Evolutionary conservation across 2,113 vertebrate species (phyloP), one percentile per base, ranked within the genome.

Genomic region (Apaloderma vittatum): DNA sequence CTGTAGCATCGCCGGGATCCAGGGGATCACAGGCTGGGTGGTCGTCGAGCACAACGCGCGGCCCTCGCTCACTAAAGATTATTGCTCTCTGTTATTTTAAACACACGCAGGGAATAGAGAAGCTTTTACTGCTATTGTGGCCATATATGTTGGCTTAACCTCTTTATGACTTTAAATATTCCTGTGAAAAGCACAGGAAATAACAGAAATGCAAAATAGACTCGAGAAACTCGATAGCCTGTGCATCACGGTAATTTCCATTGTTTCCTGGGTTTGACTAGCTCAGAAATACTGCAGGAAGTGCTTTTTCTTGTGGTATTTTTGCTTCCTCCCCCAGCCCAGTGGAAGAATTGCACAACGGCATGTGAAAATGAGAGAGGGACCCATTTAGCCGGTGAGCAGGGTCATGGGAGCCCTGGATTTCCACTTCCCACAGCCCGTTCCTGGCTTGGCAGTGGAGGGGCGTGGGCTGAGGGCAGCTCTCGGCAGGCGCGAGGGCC

Each of bases 241-340:
- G 4, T 51, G 67, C 70, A 75, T 86, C 52, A 30, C 72, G 40
- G 62, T 88, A 68, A 66, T 90, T 94, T 94, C 82, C 92, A 83
- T 91, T 68, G 76, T 94, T 97, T 96, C 86, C 90, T 96, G 86
- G 48, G 52, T 68, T 87, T 93, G 77, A 75, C 80, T 76, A 84
- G 57, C 78, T 94, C 91, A 95, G 67, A 94, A 93, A 88, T 67
- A 73, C 48, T 66, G 48, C 92, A 97, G 96, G 92, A 96, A 96
- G 82, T 86, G 78, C 48, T 93, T 90, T 90, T 96, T 87, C 66
- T 90, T 70, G 76, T 65, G 87, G 76, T 92, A 43, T 79, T 95
- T 96, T 85, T 94, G 88, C 70, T 95, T 97, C 94, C 58, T 85
- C 40, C 51, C 52, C 58, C 77, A 83, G 77, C 77, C 67, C 80